Conservation (phyloP, 2,888 invertebrate species). For the Andrena bicolor region DNA sequence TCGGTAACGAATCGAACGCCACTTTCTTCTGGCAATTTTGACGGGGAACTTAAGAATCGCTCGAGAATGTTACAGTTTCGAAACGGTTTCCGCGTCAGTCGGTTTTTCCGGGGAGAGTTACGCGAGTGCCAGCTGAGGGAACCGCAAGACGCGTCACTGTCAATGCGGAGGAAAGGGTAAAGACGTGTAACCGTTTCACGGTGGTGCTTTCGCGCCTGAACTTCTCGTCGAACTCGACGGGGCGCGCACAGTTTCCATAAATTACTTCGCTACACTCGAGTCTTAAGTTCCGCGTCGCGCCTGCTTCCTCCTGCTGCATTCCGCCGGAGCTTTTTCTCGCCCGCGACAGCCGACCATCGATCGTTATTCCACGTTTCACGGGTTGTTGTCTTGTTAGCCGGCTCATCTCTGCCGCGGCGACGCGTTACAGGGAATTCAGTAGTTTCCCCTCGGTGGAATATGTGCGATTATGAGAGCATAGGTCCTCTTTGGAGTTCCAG, state of each 20-base stretch:
- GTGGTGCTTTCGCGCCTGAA: conserved; percentile 51
- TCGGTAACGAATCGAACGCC: not conserved
- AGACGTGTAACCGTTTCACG: conserved; percentile 61
- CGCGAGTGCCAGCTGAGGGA: conserved; percentile 31
- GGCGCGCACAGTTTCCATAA: conserved; percentile 63
- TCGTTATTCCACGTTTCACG: conserved; percentile 23
- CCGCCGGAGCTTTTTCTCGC: conserved; percentile 5
- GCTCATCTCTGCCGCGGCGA: not conserved
- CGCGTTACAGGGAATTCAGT: not conserved
- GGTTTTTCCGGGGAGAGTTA: conserved; percentile 24
- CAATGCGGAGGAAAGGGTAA: conserved; percentile 51
- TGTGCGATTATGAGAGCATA: not conserved
- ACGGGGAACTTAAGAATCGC: not conserved
- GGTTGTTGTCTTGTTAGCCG: not conserved
- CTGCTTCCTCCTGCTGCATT: conserved; percentile 16
- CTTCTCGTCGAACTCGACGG: conserved; percentile 59
- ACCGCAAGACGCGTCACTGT: conserved; percentile 48
- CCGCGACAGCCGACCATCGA: not conserved
- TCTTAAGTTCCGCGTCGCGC: conserved; percentile 40
- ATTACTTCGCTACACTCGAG: conserved; percentile 55
- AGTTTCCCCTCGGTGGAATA: not conserved
- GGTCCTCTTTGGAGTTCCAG: not conserved
- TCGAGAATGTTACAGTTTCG: conserved; percentile 7
- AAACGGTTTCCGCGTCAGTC: conserved; percentile 17
- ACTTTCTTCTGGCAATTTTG: not conserved